Evolutionary conservation across 1,140 invertebrate species (phyloP).

Genomic region (Charaxes varanes): DNA sequence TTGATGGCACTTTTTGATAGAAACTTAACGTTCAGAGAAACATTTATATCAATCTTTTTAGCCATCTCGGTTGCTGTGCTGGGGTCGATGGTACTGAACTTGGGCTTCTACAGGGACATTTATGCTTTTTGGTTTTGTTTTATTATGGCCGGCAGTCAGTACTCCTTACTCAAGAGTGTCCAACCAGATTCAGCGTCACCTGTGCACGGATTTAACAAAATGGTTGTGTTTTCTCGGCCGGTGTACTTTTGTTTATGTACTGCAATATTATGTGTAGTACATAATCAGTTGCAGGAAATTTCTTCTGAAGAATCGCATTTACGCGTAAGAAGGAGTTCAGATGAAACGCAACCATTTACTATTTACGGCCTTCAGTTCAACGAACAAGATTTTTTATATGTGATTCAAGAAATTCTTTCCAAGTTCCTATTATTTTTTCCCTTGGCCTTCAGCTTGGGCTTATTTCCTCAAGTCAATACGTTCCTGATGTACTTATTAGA

Average conservation of each 20-base stretch:
- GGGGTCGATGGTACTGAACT: constrained; percentile 88
- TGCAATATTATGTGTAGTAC: constrained; percentile 81
- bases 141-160: constrained; percentile 97
- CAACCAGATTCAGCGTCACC: constrained; percentile 99
- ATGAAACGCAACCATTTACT: constrained; percentile 63
- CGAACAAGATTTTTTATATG: constrained; percentile 79
- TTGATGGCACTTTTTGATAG: constrained; percentile 94
- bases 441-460: constrained; percentile 92
- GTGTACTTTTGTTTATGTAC: constrained; percentile 96
- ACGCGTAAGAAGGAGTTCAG: constrained; percentile 41
- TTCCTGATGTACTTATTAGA: constrained; percentile 96
- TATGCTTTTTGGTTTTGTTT: constrained; percentile 97
- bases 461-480: constrained; percentile 98
- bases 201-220: constrained; percentile 97
- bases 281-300: constrained; percentile 73
- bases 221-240: constrained; percentile 94
- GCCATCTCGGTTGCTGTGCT: constrained; percentile 91
- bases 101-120: constrained; percentile 93
- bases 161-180: constrained; percentile 98
- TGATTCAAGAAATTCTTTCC: constrained; percentile 83
- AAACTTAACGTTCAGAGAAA: constrained; percentile 90
- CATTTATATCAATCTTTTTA: constrained; percentile 87
- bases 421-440: constrained; percentile 94
- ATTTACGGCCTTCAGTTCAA: constrained; percentile 87
- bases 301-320: constrained; percentile 33